Evolutionary conservation across 2,888 invertebrate genomes (phyloP), one percentile per base, ranked within the genome.

Genomic region (Taphrorychus bicolor): DNA sequence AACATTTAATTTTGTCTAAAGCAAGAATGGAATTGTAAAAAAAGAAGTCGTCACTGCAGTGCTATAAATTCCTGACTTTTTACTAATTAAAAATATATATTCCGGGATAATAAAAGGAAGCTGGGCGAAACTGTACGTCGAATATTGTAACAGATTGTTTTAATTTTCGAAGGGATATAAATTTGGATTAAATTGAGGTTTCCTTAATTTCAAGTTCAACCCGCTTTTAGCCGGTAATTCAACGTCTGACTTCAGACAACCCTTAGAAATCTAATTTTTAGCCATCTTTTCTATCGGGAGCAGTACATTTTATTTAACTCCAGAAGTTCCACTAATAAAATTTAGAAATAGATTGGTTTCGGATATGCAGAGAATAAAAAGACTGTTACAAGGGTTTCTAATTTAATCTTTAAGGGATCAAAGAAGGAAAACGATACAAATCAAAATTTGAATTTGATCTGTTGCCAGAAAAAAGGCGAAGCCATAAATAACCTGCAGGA

Each of bases 91-190:
- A 68, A 68, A 68, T 62, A 56, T 68, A 68, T 56, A 68, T 57
- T 68, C 32, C 42, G 52, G 57, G 62, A 62, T 63, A 63, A 72
- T 71, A 70, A 71, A 72, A 70, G 70, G 69, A 71, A 73, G 69
- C 64, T 66, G 61, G 66, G 61, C 70, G 68, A 72, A 70, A 74
- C 66, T 72, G 69, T 71, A 73, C 71, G 73, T 73, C 71, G 71
- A 74, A 73, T 74, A 74, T 70, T 72, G 73, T 74, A 74, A 74
- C 74, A 74, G 73, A 74, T 74, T 74, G 74, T 74, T 74, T 73
- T 73, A 74, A 74, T 73, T 74, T 73, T 73, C 67, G 71, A 72
- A 71, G 63, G 71, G 74, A 71, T 69, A 73, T 73, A 73, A 73
- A 73, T 73, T 71, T 52, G 67, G 71, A 71, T 73, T 72, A 73